phyloP scores from a whole-genome alignment of 1,140 invertebrate species.

The Ceratina japonica region DNA sequence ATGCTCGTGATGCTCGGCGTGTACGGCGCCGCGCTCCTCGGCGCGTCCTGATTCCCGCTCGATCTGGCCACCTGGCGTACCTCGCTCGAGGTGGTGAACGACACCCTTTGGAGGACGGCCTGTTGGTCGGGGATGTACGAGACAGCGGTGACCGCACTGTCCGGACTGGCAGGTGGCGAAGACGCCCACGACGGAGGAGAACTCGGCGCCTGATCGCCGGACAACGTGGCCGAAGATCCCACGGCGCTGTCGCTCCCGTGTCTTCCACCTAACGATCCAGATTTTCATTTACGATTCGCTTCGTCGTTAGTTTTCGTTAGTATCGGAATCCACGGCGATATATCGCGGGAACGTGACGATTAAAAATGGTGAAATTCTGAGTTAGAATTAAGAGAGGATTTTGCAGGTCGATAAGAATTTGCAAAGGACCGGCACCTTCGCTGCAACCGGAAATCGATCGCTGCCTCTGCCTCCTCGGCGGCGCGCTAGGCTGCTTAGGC shows the following conservation, averaged over 20 bases:
- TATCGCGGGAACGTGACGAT: background rate
- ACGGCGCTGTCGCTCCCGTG: constrained; percentile 81
- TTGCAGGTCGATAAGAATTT: background rate
- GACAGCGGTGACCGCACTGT: constrained; percentile 78
- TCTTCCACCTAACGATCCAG: constrained; percentile 66
- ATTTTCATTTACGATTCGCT: background rate
- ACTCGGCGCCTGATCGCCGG: constrained; percentile 79
- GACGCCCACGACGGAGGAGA: constrained; percentile 83
- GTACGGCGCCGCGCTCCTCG: constrained; percentile 68
- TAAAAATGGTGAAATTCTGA: background rate
- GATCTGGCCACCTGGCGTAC: constrained; percentile 79
- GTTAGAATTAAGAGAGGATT: background rate
- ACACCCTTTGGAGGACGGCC: constrained; percentile 81
- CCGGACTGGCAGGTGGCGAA: constrained; percentile 81
- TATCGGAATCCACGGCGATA: background rate
- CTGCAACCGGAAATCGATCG: constrained; percentile 75
- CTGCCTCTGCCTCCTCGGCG: constrained; percentile 74
- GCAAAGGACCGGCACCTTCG: constrained; percentile 64
- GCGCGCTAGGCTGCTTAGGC: constrained; percentile 69
- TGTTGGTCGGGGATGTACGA: constrained; percentile 81
- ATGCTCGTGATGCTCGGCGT: constrained; percentile 84
- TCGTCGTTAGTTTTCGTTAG: too few relatives aligned
- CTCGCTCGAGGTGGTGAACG: constrained; percentile 81
- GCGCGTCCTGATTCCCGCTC: constrained; percentile 69
- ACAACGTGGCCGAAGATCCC: constrained; percentile 81